phyloP scores from a whole-genome alignment of 2,113 vertebrate species.

The Porphyrio hochstetteri region DNA sequence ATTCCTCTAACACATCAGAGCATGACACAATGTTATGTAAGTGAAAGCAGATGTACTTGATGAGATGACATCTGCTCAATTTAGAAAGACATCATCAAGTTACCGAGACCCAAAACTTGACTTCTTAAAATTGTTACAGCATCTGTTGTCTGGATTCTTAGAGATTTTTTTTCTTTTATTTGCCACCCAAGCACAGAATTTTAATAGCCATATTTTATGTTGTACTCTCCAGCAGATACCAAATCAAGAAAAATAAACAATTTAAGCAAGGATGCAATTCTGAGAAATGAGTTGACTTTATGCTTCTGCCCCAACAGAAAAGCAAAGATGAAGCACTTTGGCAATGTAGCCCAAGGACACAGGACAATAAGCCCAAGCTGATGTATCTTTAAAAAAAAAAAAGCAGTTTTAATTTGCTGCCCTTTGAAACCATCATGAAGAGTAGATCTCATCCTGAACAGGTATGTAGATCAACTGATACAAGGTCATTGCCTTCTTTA shows the following conservation, averaged over 20 bases:
- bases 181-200: not conserved
- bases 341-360: not conserved
- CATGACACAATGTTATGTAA: not conserved
- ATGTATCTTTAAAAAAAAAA: not conserved
- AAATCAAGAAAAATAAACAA: not conserved
- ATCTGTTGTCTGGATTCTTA: not conserved
- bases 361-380: not conserved
- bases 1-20: not conserved
- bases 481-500: not conserved
- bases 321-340: not conserved
- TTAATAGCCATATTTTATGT: not conserved
- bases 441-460: not conserved
- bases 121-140: slow-evolving; percentile 14
- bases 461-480: not conserved
- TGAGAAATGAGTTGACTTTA: not conserved
- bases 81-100: slow-evolving; percentile 29
- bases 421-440: not conserved
- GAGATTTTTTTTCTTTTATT: not conserved
- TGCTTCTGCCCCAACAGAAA: not conserved
- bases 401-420: not conserved
- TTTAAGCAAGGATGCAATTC: not conserved
- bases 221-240: not conserved
- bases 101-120: not conserved
- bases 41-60: slow-evolving; percentile 9
- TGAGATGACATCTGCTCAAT: not conserved